phyloP scores from a whole-genome alignment of 2,113 vertebrate species.

The Rhipidura dahli region DNA sequence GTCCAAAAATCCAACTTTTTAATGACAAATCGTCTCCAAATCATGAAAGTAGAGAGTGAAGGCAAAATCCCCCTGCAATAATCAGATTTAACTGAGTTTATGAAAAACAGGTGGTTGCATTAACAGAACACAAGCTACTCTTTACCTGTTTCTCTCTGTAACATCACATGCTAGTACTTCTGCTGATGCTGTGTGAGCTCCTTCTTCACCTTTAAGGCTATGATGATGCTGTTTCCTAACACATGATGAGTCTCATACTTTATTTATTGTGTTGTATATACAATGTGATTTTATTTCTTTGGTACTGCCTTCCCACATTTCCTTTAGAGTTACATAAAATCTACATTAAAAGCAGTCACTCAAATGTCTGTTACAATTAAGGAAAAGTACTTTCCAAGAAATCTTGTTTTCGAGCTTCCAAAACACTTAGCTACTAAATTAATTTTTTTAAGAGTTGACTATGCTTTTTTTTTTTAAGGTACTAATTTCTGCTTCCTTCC shows the following conservation, averaged over 20 bases:
- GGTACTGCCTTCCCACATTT: not conserved
- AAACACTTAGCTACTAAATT: not conserved
- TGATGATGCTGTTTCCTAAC: not conserved
- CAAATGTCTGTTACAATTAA: not conserved
- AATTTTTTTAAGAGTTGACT: not conserved
- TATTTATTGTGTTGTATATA: not conserved
- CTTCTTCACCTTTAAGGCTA: not conserved
- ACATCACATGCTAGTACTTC: not conserved
- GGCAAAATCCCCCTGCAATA: not conserved
- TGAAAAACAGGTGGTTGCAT: not conserved
- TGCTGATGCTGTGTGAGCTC: not conserved
- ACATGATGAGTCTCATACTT: rapidly evolving
- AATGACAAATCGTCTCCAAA: not conserved
- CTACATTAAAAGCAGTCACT: not conserved
- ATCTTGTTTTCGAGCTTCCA: not conserved
- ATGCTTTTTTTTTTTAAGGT: not conserved
- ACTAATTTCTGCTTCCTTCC: not conserved
- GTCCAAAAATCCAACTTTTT: not conserved
- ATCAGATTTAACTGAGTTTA: not conserved
- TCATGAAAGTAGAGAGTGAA: not conserved
- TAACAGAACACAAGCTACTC: not conserved
- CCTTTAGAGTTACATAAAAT: not conserved
- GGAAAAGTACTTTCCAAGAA: not conserved
- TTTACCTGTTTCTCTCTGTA: not conserved
- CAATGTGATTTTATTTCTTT: not conserved